Base-by-base conservation (phyloP, 2,113 vertebrate species). In the Kryptolebias marmoratus region DNA sequence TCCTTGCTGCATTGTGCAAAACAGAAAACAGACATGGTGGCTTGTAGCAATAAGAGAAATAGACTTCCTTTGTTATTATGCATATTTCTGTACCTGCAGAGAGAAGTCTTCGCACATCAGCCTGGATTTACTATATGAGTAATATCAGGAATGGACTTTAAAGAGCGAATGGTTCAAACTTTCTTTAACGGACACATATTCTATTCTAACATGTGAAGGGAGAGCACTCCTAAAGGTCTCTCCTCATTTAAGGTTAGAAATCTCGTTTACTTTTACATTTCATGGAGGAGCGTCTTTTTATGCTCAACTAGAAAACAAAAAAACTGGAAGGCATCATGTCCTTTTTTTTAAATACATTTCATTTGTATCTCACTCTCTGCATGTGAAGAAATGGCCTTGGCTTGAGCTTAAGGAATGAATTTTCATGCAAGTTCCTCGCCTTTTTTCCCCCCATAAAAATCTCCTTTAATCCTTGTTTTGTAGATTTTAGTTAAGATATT, bases 401-500 rank as follows among this genome's bases (percentile, higher is more conserved):
- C 84, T 84, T 75, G 22, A 83, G 80, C 83, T 79, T 60, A 82
- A 83, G 71, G 85, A 83, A 78, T 85, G 84, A 74, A 78, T 88
- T 85, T 81, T 79, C 72, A 74, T 87, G 80, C 72, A 73, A 73
- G 81, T 80, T 84, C 72, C 78, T 87, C 15, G 59, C 65, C 87
- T 83, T 84, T 53, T 75, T 56, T 75, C 75, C 77, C 90, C 87
- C 5, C 5, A 42, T 8, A 42, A 42, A 42, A 42, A 42, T 8
- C 85, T 91, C 72, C 87, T 86, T 90, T 92, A 93, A 93, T 91
- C 90, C 89, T 85, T 85, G 73, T 89, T 89, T 84, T 85, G 79
- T 90, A 91, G 91, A 91, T 92, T 90, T 89, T 88, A 84, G 87
- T 88, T 86, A 80, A 87, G 89, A 91, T 89, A 90, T 90, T 92